These are phyloP conservation scores for Agonopterix alstromeriana DNA, from an alignment of 2,888 invertebrate genomes.

Conservation along the genomic window DNA sequence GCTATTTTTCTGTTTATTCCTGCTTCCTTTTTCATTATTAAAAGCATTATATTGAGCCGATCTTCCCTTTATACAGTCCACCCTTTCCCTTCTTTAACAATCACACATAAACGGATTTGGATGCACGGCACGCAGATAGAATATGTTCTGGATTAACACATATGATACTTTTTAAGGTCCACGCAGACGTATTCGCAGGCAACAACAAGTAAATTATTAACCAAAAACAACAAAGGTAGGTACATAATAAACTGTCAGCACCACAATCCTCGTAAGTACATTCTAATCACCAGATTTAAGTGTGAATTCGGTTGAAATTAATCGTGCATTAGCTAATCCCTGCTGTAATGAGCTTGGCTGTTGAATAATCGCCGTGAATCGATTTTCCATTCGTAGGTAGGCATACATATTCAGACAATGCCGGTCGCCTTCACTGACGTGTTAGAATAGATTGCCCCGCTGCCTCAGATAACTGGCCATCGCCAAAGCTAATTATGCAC, in stretches of 20 bases:
- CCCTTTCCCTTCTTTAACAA: no score
- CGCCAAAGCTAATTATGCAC: not conserved
- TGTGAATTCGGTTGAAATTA: constrained; percentile 20
- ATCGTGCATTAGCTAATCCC: constrained; percentile 32
- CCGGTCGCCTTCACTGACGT: constrained; percentile 11
- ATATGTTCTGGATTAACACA: no score
- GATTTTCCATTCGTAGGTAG: constrained; percentile 16
- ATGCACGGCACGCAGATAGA: no score
- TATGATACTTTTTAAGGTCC: no score
- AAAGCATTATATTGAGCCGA: no score
- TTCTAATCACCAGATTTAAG: constrained; percentile 7
- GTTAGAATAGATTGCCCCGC: constrained; percentile 12
- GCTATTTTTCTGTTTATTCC: no score
- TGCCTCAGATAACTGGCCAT: not conserved
- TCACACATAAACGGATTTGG: no score
- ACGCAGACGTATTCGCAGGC: no score
- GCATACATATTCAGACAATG: constrained; percentile 1
- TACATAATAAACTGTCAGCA: not conserved
- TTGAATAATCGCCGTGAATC: constrained; percentile 27
- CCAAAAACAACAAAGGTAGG: no score
- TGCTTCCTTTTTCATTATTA: no score
- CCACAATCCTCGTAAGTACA: constrained; percentile 7
- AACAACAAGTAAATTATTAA: no score
- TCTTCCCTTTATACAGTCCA: no score
- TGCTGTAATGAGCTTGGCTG: constrained; percentile 30